phyloP scores from a whole-genome alignment of 2,797 vertebrate species.

The Numenius phaeopus region DNA sequence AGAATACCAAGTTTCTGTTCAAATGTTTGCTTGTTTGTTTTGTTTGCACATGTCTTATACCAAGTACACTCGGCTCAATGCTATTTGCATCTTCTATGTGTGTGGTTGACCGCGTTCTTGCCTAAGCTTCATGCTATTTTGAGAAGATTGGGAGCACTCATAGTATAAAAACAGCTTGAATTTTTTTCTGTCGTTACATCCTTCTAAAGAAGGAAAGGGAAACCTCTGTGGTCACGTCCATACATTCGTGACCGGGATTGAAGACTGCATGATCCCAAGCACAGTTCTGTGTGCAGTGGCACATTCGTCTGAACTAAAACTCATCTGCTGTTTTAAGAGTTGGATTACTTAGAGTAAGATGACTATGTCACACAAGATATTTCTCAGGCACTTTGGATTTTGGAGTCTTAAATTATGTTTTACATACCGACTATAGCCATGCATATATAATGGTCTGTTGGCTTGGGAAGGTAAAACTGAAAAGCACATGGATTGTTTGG shows the following conservation, averaged over 20 bases:
- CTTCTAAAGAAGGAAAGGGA: background rate
- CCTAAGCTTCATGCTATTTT: background rate
- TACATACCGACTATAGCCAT: background rate
- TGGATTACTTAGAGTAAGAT: background rate
- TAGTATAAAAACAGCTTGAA: background rate
- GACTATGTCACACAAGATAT: background rate
- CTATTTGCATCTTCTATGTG: background rate
- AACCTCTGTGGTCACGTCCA: background rate
- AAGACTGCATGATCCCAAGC: background rate
- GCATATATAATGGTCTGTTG: background rate
- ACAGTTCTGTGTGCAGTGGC: background rate
- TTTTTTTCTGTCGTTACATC: background rate
- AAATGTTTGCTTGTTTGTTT: background rate
- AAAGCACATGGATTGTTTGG: background rate
- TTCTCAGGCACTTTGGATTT: background rate
- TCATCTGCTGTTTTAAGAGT: background rate
- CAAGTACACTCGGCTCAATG: background rate
- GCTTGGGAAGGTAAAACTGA: background rate
- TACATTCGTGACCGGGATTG: background rate
- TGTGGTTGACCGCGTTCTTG: background rate
- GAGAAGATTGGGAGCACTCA: background rate
- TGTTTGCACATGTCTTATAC: background rate
- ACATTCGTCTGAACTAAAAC: background rate
- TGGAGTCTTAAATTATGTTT: background rate
- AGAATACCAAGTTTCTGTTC: background rate